Conservation (phyloP, 2,113 vertebrate species). For the Hystrix cristata region DNA sequence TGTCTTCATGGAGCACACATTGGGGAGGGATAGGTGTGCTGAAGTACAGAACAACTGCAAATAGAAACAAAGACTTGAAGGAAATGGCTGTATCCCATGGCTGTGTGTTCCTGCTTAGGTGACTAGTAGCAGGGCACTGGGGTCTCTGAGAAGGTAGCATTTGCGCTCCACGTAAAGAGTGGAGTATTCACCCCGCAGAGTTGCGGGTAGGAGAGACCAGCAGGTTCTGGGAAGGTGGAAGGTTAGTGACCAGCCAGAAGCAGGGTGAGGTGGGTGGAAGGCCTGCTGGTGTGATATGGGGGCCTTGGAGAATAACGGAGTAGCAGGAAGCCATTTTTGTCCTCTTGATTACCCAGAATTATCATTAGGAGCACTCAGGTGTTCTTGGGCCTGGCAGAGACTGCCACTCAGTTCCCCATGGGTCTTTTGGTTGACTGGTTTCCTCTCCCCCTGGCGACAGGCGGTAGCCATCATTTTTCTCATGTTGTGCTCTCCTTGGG, state of each 20-base stretch:
- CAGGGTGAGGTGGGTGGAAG: neutral
- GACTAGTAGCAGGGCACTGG: neutral
- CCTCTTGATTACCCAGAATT: conserved; percentile 46
- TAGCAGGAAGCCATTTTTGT: conserved; percentile 37
- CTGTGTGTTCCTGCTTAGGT: neutral
- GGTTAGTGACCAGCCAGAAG: neutral
- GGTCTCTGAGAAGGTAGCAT: neutral
- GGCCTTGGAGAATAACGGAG: neutral
- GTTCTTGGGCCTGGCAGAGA: neutral
- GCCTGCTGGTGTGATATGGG: neutral
- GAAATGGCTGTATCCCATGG: neutral
- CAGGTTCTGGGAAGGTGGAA: neutral
- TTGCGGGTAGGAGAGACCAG: neutral
- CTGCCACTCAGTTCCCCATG: neutral
- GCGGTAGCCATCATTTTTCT: neutral
- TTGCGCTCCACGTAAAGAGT: neutral
- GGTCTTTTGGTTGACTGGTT: neutral
- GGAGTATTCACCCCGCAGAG: neutral
- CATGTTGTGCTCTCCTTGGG: neutral
- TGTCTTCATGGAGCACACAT: neutral
- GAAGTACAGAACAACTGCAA: neutral
- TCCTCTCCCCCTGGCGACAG: neutral
- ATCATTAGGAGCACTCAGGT: neutral
- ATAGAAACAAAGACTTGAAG: neutral
- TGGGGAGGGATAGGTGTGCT: neutral